Conservation (phyloP, 2,888 invertebrate genomes). For the Ichneumon xanthorius region DNA sequence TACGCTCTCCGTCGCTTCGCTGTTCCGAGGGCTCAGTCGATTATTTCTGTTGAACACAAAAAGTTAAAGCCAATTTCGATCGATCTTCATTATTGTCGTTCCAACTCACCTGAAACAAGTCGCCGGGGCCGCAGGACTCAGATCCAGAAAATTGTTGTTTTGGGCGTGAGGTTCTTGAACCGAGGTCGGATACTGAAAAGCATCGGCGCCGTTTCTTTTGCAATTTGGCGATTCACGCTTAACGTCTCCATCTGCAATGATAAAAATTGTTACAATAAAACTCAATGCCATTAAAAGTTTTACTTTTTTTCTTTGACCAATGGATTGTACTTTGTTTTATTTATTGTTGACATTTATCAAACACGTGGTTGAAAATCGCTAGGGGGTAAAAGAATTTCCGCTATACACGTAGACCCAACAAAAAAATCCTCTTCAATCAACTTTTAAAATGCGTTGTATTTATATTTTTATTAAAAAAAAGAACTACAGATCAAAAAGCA, state of each 20-base stretch:
- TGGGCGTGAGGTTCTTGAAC: slow-evolving; percentile 70
- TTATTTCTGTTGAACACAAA: slow-evolving; percentile 64
- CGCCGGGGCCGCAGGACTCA: slow-evolving; percentile 73
- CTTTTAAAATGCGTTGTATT: not conserved
- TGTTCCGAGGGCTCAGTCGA: slow-evolving; percentile 70
- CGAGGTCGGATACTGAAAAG: slow-evolving; percentile 73
- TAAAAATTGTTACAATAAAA: not conserved
- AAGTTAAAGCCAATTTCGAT: not conserved
- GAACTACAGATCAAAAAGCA: not conserved
- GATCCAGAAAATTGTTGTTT: slow-evolving; percentile 75
- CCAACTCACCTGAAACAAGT: slow-evolving; percentile 76
- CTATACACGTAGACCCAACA: not conserved
- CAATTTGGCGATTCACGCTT: slow-evolving; percentile 78
- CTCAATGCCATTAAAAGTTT: not conserved
- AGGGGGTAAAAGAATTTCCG: not conserved
- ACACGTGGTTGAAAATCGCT: not conserved
- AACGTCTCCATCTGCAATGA: slow-evolving; percentile 66
- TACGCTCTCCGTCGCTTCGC: slow-evolving; percentile 74
- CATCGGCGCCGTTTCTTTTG: slow-evolving; percentile 70
- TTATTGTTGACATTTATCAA: not conserved
- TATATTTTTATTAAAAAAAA: not conserved
- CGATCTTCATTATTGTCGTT: not conserved
- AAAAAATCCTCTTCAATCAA: not conserved
- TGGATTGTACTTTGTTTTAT: not conserved
- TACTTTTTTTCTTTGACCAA: not conserved